Evolutionary conservation across 2,113 vertebrate species (phyloP).

Genomic region (Tyto alba): DNA sequence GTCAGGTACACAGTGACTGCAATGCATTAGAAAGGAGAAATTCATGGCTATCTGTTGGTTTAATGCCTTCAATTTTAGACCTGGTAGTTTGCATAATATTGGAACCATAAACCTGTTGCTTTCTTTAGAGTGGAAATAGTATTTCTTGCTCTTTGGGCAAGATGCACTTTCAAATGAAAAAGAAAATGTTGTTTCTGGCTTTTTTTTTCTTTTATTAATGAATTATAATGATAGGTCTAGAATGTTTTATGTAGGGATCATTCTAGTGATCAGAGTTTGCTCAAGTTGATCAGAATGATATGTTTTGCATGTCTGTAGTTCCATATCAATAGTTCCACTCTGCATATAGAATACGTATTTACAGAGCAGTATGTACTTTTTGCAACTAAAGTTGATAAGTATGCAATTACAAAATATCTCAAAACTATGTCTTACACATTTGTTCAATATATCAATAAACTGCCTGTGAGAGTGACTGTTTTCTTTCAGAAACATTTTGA

Average conservation of each 20-base stretch:
- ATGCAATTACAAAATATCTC: neutral
- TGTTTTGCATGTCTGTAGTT: neutral
- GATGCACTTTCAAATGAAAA: neutral
- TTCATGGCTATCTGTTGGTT: neutral
- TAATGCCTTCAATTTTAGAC: neutral
- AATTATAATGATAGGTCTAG: neutral
- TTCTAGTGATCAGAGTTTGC: neutral
- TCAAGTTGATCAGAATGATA: neutral
- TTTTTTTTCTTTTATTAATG: neutral
- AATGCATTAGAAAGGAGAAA: neutral
- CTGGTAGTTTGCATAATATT: neutral
- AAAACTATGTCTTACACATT: neutral
- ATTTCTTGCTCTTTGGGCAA: neutral
- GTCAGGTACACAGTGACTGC: neutral
- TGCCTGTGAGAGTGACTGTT: neutral
- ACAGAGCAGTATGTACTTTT: neutral
- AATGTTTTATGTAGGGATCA: neutral
- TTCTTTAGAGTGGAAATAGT: neutral
- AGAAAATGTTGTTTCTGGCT: neutral
- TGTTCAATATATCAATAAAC: neutral
- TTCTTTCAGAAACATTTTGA: neutral
- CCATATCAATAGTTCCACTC: neutral
- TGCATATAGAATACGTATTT: neutral
- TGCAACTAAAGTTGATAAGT: neutral
- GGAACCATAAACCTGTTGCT: neutral